A percentile compares a stretch with the other conserved stretches of the same genome.
Conservation (phyloP, 2,797 vertebrate genomes). For the Clarias pachynema region DNA sequence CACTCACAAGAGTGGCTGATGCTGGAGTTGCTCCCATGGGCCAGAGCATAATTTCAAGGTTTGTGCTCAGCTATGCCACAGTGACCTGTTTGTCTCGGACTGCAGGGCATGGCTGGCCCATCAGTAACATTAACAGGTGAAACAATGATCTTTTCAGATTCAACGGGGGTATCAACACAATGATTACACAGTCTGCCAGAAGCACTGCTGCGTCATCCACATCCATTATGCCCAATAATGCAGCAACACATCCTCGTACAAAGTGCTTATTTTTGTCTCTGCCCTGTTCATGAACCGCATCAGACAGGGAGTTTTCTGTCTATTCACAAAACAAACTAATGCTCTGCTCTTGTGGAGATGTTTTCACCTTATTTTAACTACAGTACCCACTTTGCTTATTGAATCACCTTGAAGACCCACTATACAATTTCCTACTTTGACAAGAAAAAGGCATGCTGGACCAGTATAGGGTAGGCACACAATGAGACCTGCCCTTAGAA, state of each 20-base stretch:
- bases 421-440: neutral
- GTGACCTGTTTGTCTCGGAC: neutral
- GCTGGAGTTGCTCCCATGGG: neutral
- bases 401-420: too few species aligned
- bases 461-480: neutral
- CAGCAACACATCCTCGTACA: neutral
- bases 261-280: neutral
- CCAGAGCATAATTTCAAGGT: neutral
- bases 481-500: neutral
- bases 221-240: conserved; percentile 1
- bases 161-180: neutral
- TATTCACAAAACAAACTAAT: conserved; percentile 2
- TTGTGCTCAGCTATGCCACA: neutral
- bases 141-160: conserved; percentile 9
- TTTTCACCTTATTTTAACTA: neutral
- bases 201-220: neutral
- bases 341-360: neutral
- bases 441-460: neutral
- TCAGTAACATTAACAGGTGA: conserved; percentile 11
- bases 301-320: neutral
- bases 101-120: neutral
- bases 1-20: neutral
- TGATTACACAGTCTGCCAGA: neutral
- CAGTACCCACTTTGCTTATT: neutral
- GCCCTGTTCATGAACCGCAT: conserved; percentile 13